Evolutionary conservation across 2,888 invertebrate species (phyloP).

Genomic region (Itoplectis maculator): DNA sequence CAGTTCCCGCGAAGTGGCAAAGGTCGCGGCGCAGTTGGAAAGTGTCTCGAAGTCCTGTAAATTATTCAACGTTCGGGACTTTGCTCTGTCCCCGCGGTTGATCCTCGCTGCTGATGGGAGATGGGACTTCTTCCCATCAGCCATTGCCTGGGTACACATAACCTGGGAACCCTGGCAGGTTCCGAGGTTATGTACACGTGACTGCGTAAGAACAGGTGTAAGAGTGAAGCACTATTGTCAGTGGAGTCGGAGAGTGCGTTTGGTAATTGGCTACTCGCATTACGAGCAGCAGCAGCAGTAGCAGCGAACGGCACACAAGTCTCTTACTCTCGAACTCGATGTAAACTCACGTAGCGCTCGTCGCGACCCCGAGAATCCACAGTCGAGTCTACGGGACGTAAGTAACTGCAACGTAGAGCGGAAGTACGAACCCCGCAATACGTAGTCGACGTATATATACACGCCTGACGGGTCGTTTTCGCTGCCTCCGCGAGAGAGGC

Average conservation of each 20-base stretch:
- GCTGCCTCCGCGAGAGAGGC: not conserved
- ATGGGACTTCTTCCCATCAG: no score
- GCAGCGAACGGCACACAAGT: no score
- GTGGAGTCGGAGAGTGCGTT: not conserved
- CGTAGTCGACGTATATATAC: no score
- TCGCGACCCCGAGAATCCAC: not conserved
- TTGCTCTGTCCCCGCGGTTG: not conserved
- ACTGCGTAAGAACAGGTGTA: not conserved
- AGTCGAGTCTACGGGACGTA: not conserved
- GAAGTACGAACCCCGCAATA: not conserved
- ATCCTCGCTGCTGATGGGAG: not conserved
- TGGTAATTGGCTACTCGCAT: slow-evolving; percentile 7
- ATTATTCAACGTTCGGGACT: not conserved
- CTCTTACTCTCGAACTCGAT: slow-evolving; percentile 22
- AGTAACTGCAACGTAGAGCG: not conserved
- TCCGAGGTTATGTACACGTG: no score
- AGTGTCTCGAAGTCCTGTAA: not conserved
- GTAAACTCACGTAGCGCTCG: not conserved
- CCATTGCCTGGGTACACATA: no score
- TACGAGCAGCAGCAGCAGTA: no score
- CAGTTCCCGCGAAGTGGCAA: not conserved
- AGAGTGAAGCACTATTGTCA: not conserved
- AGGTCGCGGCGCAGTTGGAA: not conserved
- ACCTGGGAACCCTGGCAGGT: no score
- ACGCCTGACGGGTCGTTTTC: slow-evolving; percentile 15